Conservation (phyloP, 1,140 invertebrate species). For the Drosophila setifemur region DNA sequence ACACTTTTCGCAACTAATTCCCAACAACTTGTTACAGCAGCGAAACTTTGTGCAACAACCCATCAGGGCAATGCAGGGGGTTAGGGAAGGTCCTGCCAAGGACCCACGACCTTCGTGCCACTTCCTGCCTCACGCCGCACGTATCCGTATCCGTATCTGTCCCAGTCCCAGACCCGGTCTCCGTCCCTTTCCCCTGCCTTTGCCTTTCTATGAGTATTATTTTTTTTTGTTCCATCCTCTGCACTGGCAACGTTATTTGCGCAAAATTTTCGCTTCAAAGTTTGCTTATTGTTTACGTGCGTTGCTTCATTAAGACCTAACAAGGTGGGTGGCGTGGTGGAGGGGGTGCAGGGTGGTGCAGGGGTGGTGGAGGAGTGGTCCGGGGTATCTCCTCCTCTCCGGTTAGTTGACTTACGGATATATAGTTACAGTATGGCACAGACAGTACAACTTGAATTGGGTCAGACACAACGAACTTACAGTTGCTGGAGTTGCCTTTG, state of each 20-base stretch:
- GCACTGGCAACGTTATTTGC: constrained; percentile 69
- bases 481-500: constrained; percentile 15
- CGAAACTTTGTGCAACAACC: constrained; percentile 64
- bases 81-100: neutral
- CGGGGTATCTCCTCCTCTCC: constrained; percentile 41
- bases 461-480: constrained; percentile 62
- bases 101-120: constrained; percentile 66
- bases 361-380: neutral
- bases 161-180: constrained; percentile 1
- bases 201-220: neutral
- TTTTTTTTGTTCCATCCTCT: neutral
- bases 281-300: constrained; percentile 80
- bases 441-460: constrained; percentile 58
- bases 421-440: constrained; percentile 42
- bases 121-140: constrained; percentile 70
- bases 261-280: constrained; percentile 80
- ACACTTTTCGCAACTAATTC: constrained; percentile 79
- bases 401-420: constrained; percentile 60
- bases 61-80: neutral
- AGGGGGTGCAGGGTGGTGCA: too few relatives aligned
- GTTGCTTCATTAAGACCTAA: constrained; percentile 77
- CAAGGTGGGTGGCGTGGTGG: constrained; percentile 3
- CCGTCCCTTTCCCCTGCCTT: neutral
- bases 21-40: constrained; percentile 73
- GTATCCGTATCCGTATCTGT: constrained; percentile 70